phyloP scores from a whole-genome alignment of 2,888 invertebrate genomes.

The Cactoblastis cactorum region DNA sequence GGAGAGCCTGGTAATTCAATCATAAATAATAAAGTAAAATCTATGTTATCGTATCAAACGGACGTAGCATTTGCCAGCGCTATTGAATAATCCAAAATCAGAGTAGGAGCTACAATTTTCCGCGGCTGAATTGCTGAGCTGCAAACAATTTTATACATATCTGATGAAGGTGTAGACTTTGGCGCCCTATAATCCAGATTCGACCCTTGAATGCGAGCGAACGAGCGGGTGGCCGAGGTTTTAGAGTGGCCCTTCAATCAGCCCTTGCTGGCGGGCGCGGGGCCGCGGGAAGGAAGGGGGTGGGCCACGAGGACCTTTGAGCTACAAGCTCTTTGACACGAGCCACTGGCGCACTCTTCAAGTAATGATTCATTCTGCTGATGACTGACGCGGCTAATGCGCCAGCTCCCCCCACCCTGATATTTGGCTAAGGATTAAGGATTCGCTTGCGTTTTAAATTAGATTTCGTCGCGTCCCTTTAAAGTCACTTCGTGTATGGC shows the following conservation, averaged over 20 bases:
- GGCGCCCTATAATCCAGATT: slow-evolving; percentile 77
- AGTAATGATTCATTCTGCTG: slow-evolving; percentile 79
- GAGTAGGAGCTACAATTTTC: slow-evolving; percentile 58
- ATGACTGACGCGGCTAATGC: slow-evolving; percentile 77
- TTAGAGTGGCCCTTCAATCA: slow-evolving; percentile 78
- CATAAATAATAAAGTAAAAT: slow-evolving; percentile 13
- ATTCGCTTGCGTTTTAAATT: slow-evolving; percentile 45
- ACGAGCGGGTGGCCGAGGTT: slow-evolving; percentile 76
- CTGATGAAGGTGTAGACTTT: slow-evolving; percentile 75
- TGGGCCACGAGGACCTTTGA: slow-evolving; percentile 68
- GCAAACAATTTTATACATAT: slow-evolving; percentile 72
- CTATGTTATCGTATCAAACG: slow-evolving; percentile 14
- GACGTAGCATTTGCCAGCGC: slow-evolving; percentile 32
- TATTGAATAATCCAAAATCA: slow-evolving; percentile 62
- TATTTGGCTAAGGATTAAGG: slow-evolving; percentile 64
- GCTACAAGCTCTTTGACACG: slow-evolving; percentile 77
- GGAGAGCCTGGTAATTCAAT: slow-evolving; percentile 3
- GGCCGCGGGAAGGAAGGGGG: slow-evolving; percentile 36
- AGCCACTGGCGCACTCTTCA: slow-evolving; percentile 78
- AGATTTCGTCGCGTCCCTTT: slow-evolving; percentile 39
- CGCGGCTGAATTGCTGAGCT: slow-evolving; percentile 57
- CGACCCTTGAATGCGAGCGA: slow-evolving; percentile 75
- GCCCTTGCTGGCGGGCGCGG: slow-evolving; percentile 66
- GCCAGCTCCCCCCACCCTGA: slow-evolving; percentile 52
- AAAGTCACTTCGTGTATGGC: slow-evolving; percentile 30